A percentile compares a stretch with the other conserved stretches of the same genome.
Evolutionary conservation across 2,113 vertebrate species (phyloP).

Genomic region (Antennarius striatus): DNA sequence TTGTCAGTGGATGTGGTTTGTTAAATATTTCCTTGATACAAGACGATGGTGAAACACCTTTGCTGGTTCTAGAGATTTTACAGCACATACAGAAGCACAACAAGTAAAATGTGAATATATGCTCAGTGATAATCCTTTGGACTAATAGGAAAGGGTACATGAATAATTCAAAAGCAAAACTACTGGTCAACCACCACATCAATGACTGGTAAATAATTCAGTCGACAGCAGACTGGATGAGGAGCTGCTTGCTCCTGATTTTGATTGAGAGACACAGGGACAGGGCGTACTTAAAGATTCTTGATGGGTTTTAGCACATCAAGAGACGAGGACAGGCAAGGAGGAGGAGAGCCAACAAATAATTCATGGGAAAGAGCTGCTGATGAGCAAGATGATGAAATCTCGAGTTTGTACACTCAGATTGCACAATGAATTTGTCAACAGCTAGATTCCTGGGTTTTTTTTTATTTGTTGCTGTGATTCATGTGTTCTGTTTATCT

Average conservation of each 20-base stretch:
- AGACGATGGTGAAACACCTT: neutral
- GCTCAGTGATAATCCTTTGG: constrained; percentile 65
- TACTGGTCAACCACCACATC: constrained; percentile 76
- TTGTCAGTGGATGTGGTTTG: neutral
- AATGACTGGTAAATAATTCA: constrained; percentile 81
- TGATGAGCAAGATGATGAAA: constrained; percentile 78
- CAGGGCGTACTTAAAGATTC: constrained; percentile 75
- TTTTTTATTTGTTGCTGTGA: no score
- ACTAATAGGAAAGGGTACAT: constrained; percentile 59
- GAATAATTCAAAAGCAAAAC: constrained; percentile 79
- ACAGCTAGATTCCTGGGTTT: constrained; percentile 55
- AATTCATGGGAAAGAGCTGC: constrained; percentile 73
- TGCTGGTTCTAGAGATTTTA: no score
- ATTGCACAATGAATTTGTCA: constrained; percentile 72
- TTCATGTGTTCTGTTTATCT: constrained; percentile 46
- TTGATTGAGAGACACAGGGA: constrained; percentile 76
- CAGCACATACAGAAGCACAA: constrained; percentile 12
- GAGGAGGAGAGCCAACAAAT: constrained; percentile 68
- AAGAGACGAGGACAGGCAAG: constrained; percentile 65
- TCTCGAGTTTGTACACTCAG: constrained; percentile 62
- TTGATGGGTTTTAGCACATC: constrained; percentile 75
- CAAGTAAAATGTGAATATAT: constrained; percentile 68
- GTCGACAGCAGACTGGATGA: constrained; percentile 56
- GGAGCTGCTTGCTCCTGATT: constrained; percentile 70
- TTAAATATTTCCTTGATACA: constrained; percentile 2